Conservation (phyloP, 2,797 vertebrate genomes). For the Amazona finschi region DNA sequence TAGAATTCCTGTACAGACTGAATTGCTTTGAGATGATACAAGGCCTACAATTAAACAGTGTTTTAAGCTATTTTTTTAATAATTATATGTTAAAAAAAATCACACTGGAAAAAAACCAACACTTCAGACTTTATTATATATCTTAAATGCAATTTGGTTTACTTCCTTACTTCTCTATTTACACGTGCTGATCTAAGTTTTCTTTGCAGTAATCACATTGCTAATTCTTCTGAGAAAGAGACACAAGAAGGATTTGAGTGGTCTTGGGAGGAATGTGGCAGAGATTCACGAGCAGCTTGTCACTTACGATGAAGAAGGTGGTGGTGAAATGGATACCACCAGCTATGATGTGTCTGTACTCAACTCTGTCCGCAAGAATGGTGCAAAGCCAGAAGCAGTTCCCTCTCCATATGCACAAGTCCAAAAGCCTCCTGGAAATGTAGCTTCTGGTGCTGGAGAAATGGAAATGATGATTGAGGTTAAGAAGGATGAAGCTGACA, state of each 20-base stretch:
- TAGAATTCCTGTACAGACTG: not conserved
- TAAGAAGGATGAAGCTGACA: constrained; percentile 95
- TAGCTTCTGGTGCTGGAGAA: constrained; percentile 78
- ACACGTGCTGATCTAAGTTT: not conserved
- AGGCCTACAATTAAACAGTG: not conserved
- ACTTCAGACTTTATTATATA: not conserved
- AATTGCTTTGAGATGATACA: not conserved
- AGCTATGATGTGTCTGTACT: constrained; percentile 95
- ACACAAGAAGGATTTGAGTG: constrained; percentile 83
- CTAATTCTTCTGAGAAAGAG: constrained; percentile 86
- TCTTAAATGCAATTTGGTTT: not conserved
- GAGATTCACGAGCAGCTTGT: constrained; percentile 98
- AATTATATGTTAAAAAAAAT: not conserved
- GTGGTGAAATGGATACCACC: constrained; percentile 98
- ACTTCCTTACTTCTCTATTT: not conserved
- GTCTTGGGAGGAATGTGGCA: constrained; percentile 81
- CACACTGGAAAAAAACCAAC: not conserved
- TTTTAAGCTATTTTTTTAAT: not conserved
- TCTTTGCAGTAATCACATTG: constrained; percentile 82
- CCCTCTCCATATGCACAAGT: constrained; percentile 81
- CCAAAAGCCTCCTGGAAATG: constrained; percentile 75
- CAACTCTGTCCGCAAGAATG: constrained; percentile 82
- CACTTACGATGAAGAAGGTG: constrained; percentile 94
- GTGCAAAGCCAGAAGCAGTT: constrained; percentile 54
- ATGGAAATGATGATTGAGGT: constrained; percentile 94